Base-by-base conservation (phyloP, 2,797 vertebrate species). In the Periparus ater region DNA sequence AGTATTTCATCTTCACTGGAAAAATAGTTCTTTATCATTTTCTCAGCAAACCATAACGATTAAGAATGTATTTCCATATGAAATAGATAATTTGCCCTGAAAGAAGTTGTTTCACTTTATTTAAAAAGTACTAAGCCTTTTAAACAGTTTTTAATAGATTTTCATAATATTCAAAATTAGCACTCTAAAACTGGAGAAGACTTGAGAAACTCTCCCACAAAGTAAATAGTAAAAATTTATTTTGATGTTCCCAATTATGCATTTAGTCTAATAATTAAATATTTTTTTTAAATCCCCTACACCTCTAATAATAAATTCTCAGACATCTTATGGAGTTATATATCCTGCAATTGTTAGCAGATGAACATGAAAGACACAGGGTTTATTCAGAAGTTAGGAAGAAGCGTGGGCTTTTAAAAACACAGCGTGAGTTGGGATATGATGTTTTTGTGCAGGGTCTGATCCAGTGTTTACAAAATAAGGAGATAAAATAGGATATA, bases 321-420 rank as follows among this genome's bases (percentile, higher is more conserved):
- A 53, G 71, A 53, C 32, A 34, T 36, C 32, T 55, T 34, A 51
- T 44, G 18, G 17, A 44, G 15, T 17, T 50, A 18, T 23, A 47
- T 1, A 4, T 16, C 34, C 30, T 34, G 27, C 11, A 29, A 47
- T 18, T 58, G 5, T 44, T 83, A 57, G 19, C 29, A 68, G 15
- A 54, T 18, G 25, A 76, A 50, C 14, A 22, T 3, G 4, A 51
- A 60, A 50, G 29, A 50, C 18, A 62, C 0, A 0, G 23, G 17
- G 15, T n/a, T 91, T 65, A 48, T 63, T 63, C 17, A 29, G 15
- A 78, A 55, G 19, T 22, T 18, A 55, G 9, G 45, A 81, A 68
- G 29, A 71, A 23, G 10, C 6, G 3, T 20, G 14, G 8, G 16
- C 16, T 54, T 71, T 76, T 77, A 67, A 45, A 55, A 51, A 50